phyloP scores from a whole-genome alignment of 2,797 vertebrate species.

The Megaceryle alcyon region DNA sequence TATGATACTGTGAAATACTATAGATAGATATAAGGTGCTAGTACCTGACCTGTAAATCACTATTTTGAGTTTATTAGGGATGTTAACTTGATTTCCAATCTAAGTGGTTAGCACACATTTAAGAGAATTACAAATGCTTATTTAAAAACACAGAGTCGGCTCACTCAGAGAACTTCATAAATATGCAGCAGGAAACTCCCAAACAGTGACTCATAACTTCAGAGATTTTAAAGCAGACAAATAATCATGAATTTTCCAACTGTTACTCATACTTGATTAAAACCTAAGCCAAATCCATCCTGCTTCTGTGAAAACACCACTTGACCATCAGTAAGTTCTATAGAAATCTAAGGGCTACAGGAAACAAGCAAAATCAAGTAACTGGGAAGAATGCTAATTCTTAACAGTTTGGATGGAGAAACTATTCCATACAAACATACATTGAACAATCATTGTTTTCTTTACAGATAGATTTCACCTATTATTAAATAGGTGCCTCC shows the following conservation, averaged over 20 bases:
- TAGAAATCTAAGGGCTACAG: neutral
- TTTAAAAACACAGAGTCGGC: slow-evolving; percentile 56
- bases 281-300: neutral
- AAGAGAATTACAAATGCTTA: slow-evolving; percentile 32
- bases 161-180: slow-evolving; percentile 38
- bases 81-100: neutral
- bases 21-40: neutral
- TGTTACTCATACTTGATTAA: slow-evolving; percentile 36
- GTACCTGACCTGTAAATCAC: neutral
- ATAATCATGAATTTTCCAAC: slow-evolving; percentile 33
- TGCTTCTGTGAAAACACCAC: slow-evolving; percentile 3
- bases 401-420: neutral
- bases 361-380: neutral
- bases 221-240: slow-evolving; percentile 34
- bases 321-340: neutral
- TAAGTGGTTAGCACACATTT: neutral
- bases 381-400: neutral
- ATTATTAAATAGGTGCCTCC: neutral
- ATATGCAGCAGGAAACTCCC: slow-evolving; percentile 67
- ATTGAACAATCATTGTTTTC: neutral
- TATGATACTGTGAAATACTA: neutral
- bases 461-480: too few species aligned
- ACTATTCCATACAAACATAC: neutral
- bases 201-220: slow-evolving; percentile 64
- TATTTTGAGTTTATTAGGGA: neutral